These are phyloP conservation scores for Trachelus tabidus DNA, from an alignment of 2,888 invertebrate genomes.

Conservation along the genomic window DNA sequence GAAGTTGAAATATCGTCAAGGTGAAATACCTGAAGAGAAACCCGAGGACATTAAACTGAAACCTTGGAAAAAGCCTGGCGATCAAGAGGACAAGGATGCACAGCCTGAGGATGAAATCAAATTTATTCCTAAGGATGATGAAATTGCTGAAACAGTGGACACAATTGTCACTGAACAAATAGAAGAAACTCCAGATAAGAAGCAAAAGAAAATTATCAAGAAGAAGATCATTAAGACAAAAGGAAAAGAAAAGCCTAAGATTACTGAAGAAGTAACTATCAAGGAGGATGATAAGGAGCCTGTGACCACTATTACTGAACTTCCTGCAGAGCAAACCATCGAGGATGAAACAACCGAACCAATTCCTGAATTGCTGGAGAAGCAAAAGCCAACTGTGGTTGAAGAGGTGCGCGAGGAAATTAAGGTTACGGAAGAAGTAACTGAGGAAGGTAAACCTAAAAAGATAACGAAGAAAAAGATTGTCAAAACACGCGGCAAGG, in stretches of 20 bases:
- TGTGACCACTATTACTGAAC: slow-evolving; percentile 30
- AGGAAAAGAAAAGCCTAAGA: slow-evolving; percentile 41
- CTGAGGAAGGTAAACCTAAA: slow-evolving; percentile 28
- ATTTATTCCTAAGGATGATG: slow-evolving; percentile 32
- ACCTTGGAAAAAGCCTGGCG: slow-evolving; percentile 44
- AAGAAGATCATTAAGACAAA: slow-evolving; percentile 52
- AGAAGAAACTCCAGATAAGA: slow-evolving; percentile 44
- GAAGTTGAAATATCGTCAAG: slow-evolving; percentile 45
- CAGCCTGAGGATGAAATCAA: slow-evolving; percentile 36
- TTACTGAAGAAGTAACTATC: slow-evolving; percentile 48
- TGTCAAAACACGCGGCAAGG: slow-evolving; percentile 44
- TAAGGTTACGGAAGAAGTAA: slow-evolving; percentile 31
- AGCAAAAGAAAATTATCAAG: slow-evolving; percentile 48
- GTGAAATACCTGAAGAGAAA: slow-evolving; percentile 60
- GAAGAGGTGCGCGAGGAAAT: slow-evolving; percentile 38
- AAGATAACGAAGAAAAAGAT: slow-evolving; percentile 36
- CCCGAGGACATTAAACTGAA: slow-evolving; percentile 48
- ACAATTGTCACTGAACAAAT: slow-evolving; percentile 38
- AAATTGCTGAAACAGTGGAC: slow-evolving; percentile 38
- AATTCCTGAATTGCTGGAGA: slow-evolving; percentile 37
- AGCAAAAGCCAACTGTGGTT: slow-evolving; percentile 30
- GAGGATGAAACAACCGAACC: slow-evolving; percentile 63
- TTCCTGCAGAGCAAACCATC: slow-evolving; percentile 38
- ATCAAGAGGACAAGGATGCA: slow-evolving; percentile 39
- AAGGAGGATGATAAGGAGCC: slow-evolving; percentile 50